Percentiles rank a stretch among this genome's conserved stretches.
These are phyloP conservation scores for Lanistes nyassanus DNA, from an alignment of 1,140 invertebrate genomes.

Conservation along the genomic window DNA sequence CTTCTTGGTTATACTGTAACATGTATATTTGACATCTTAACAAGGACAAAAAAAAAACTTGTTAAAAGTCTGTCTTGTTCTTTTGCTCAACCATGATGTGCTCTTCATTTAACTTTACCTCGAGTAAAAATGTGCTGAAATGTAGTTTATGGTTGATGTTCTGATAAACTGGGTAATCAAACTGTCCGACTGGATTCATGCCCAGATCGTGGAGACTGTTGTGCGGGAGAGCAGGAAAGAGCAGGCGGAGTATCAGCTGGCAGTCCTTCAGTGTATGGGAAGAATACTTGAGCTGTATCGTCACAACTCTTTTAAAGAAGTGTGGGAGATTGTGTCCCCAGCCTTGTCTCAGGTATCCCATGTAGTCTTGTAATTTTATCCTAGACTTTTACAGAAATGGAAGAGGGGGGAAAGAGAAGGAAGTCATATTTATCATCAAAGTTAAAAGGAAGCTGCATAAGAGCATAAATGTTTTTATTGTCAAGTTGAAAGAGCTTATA, in stretches of 20 bases:
- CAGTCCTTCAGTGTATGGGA: conserved; percentile 79
- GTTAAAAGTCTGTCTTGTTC: background rate
- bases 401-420: conserved; percentile 68
- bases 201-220: conserved; percentile 75
- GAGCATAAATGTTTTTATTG: background rate
- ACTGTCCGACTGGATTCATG: conserved; percentile 7
- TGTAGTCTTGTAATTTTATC: background rate
- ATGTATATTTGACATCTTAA: no score
- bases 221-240: conserved; percentile 85
- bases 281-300: conserved; percentile 79
- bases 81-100: background rate
- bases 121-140: background rate
- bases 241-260: conserved; percentile 78
- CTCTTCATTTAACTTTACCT: background rate
- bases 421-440: conserved; percentile 73
- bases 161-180: background rate
- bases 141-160: background rate
- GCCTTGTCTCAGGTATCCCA: conserved; percentile 48
- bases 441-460: background rate
- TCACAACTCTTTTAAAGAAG: conserved; percentile 80
- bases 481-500: background rate
- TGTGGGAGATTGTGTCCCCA: conserved; percentile 73
- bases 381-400: background rate
- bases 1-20: no score
- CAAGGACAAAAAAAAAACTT: no score